Evolutionary conservation across 2,888 invertebrate species (phyloP).

Genomic region (Tetragnatha montana): DNA sequence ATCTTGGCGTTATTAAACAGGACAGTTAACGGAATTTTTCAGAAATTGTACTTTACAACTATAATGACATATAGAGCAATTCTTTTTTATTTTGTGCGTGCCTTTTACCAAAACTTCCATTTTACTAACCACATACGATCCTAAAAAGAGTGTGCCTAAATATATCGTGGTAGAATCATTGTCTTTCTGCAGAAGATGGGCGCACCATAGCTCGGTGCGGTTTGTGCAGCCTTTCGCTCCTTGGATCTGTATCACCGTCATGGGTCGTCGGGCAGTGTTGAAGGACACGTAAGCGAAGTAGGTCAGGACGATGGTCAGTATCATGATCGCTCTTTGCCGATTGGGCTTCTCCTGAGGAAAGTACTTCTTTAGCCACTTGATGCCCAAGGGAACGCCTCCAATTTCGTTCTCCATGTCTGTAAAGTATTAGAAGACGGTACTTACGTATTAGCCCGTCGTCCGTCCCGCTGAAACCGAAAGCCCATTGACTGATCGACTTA

Average conservation of each 20-base stretch:
- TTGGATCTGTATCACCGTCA: neutral
- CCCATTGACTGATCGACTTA: too few species aligned
- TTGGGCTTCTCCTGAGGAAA: neutral
- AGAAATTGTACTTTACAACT: too few species aligned
- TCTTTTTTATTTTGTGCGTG: neutral
- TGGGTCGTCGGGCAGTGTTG: neutral
- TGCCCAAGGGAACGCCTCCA: conserved; percentile 4
- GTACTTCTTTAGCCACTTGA: neutral
- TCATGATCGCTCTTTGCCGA: neutral
- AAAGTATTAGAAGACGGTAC: too few species aligned
- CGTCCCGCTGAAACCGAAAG: too few species aligned
- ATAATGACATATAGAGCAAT: neutral
- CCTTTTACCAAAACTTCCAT: neutral
- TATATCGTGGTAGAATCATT: too few species aligned
- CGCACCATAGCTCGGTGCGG: neutral
- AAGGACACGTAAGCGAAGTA: neutral
- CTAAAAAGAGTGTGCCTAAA: too few species aligned
- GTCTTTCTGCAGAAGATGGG: neutral
- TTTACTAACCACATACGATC: too few species aligned
- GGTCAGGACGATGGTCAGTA: neutral
- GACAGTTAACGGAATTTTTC: too few species aligned
- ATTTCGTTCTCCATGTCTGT: neutral
- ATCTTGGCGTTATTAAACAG: too few species aligned
- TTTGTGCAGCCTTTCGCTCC: neutral
- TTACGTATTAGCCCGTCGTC: too few species aligned